These are phyloP conservation scores for Heliconius hortense DNA, from an alignment of 2,888 invertebrate genomes.

Conservation along the genomic window DNA sequence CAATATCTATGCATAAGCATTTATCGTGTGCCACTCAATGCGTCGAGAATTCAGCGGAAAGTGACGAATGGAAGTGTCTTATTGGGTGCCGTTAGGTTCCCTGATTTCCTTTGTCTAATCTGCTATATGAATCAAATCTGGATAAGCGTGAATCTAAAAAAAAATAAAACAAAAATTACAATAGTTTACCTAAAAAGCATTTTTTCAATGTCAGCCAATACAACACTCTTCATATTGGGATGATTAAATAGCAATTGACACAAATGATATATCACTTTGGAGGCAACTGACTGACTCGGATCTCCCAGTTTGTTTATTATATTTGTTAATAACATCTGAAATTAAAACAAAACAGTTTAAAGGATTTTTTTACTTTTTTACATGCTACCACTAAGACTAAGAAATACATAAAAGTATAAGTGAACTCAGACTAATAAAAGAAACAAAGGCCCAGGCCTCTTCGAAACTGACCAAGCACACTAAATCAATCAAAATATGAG, in stretches of 20 bases:
- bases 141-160: not conserved
- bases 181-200: constrained; percentile 87
- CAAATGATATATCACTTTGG: constrained; percentile 93
- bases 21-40: not conserved
- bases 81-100: not conserved
- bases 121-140: not conserved
- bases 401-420: too few species aligned
- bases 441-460: too few species aligned
- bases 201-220: constrained; percentile 94
- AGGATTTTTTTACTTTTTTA: too few species aligned
- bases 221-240: constrained; percentile 95
- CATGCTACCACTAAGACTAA: too few species aligned
- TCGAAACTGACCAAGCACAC: too few species aligned
- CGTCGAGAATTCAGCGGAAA: not conserved
- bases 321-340: constrained; percentile 86
- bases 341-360: not conserved
- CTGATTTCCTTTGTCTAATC: not conserved
- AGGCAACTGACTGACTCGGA: constrained; percentile 92
- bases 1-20: too few species aligned
- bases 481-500: too few species aligned
- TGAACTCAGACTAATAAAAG: too few species aligned
- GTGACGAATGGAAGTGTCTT: not conserved
- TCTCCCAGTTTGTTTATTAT: constrained; percentile 98
- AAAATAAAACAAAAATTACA: not conserved
- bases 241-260: constrained; percentile 91